A percentile compares a stretch with the other conserved stretches of the same genome.
These are phyloP conservation scores for Sipha maydis DNA, from an alignment of 2,888 invertebrate species.

Conservation along the genomic window DNA sequence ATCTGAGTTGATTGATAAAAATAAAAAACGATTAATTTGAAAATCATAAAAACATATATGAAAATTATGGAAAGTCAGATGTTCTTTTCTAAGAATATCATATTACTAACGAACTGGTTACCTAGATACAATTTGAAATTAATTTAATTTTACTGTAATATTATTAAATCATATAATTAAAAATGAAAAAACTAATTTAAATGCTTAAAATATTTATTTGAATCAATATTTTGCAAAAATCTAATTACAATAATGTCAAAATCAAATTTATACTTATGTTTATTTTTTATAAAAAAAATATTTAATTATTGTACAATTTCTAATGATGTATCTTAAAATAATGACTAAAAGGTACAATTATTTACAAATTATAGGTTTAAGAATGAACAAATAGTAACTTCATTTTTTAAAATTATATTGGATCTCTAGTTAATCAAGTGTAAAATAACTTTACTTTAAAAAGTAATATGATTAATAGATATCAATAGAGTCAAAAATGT, in stretches of 20 bases:
- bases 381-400: not conserved
- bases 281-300: not conserved
- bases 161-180: too few relatives aligned
- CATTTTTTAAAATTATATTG: not conserved
- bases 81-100: too few relatives aligned
- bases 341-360: constrained; percentile 13
- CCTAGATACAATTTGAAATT: too few relatives aligned
- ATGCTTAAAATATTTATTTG: not conserved
- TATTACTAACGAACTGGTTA: too few relatives aligned
- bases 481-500: not conserved
- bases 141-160: too few relatives aligned
- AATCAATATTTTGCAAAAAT: not conserved
- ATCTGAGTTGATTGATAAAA: not conserved
- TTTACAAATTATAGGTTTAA: not conserved
- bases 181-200: too few relatives aligned
- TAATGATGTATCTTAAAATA: constrained; percentile 5
- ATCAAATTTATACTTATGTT: not conserved
- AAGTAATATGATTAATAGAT: not conserved
- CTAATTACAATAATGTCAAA: not conserved
- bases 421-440: not conserved
- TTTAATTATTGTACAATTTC: not conserved
- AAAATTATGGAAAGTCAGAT: too few relatives aligned
- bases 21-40: too few relatives aligned
- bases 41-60: too few relatives aligned
- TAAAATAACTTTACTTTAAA: not conserved